Evolutionary conservation across 2,888 invertebrate species (phyloP), one percentile per base, ranked within the genome.

Genomic region (Ophion obscuratus): DNA sequence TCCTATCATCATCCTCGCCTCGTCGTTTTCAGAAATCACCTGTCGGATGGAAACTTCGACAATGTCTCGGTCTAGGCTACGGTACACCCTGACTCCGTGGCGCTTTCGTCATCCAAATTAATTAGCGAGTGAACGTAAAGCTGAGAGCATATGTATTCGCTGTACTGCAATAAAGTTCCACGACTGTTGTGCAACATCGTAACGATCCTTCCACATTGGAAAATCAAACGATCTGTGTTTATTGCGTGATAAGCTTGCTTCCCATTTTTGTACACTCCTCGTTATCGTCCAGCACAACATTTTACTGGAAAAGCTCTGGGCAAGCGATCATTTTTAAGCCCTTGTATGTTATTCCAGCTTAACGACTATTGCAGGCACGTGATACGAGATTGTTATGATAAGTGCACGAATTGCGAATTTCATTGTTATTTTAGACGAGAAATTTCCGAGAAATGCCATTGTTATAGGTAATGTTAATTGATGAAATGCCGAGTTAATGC

Each of bases 11-110:
- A 59, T 59, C 36, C 67, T 70, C 27, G 47, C 57, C 62, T 53
- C 40, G 36, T 67, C 71, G 11, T 68, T 61, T 53, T 47, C 81
- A 24, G 78, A 62, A 81, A 82, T 82, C 77, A 71, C 40, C 87
- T 76, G 86, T 88, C 86, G 87, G 85, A 85, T 88, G 87, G 74
- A 89, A 89, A 90, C 87, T 90, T 89, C 83, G 85, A 84, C 88
- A 87, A 89, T 89, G 88, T 89, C 57, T 71, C 80, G 62, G 76
- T 75, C 67, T 81, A 11, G 40, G 7, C 62, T 66, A 27, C 77
- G 71, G 36, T 57, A 40, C 53, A 71, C 27, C 40, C 66, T 79
- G 66, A 64, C 78, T 85, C 57, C 74, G 71, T 59, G 68, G 73
- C 77, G 73, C 77, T 78, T 73, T 84, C 86, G 53, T 85, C 79